Conservation (phyloP, 2,113 vertebrate genomes). For the Ahaetulla prasina region DNA sequence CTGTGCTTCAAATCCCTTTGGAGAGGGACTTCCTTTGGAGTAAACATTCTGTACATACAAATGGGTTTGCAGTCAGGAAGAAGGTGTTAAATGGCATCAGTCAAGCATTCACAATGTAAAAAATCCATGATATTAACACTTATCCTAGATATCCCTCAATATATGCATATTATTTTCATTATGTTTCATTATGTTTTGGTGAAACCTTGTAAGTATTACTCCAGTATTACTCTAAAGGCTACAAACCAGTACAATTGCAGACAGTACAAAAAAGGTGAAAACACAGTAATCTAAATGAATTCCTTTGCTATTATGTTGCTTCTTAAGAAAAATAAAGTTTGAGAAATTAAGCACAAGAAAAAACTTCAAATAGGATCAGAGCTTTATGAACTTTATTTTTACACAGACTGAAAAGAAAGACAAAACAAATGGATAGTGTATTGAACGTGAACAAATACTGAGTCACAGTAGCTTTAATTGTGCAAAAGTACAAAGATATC, state of each 20-base stretch:
- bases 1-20: background rate
- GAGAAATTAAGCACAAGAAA: background rate
- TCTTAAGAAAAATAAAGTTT: background rate
- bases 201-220: background rate
- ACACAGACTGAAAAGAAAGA: background rate
- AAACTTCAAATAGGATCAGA: background rate
- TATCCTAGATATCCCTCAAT: background rate
- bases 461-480: background rate
- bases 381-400: background rate
- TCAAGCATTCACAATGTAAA: background rate
- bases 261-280: background rate
- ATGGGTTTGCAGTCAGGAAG: background rate
- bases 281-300: background rate
- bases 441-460: background rate
- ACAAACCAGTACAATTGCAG: background rate
- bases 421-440: background rate
- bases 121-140: background rate
- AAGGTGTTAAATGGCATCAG: background rate
- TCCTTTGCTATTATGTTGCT: background rate
- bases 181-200: background rate
- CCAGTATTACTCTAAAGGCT: no score
- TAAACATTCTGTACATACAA: background rate
- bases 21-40: background rate
- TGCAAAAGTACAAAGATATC: background rate
- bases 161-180: background rate